Conservation (phyloP, 2,113 vertebrate species). For the Chascanopsetta lugubris region DNA sequence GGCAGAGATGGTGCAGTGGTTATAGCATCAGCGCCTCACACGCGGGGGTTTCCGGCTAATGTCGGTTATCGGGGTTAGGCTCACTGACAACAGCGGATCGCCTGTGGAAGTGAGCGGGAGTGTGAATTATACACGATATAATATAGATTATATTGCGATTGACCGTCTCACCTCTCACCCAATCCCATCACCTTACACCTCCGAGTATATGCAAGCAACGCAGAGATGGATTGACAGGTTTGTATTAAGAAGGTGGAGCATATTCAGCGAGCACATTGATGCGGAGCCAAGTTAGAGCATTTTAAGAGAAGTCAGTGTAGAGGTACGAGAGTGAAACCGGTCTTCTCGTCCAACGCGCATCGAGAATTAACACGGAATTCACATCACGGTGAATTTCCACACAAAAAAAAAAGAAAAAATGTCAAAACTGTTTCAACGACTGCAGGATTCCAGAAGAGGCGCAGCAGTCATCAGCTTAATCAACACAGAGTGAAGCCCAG, state of each 20-base stretch:
- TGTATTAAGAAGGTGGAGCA: too few species aligned
- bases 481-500: not conserved
- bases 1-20: not conserved
- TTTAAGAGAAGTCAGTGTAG: not conserved
- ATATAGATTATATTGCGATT: too few species aligned
- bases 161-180: not conserved
- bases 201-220: not conserved
- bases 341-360: not conserved
- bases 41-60: not conserved
- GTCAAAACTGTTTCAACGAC: not conserved
- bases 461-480: not conserved
- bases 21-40: not conserved
- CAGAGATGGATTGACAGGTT: too few species aligned
- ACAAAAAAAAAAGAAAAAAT: not conserved
- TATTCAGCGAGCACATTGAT: too few species aligned
- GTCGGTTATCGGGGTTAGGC: not conserved
- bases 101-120: not conserved
- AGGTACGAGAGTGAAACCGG: not conserved
- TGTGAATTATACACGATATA: not conserved
- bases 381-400: too few species aligned
- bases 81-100: not conserved
- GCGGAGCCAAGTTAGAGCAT: too few species aligned
- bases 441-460: too few species aligned
- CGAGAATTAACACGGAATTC: too few species aligned
- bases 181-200: not conserved